Evolutionary conservation across 2,888 invertebrate genomes (phyloP), one percentile per base, ranked within the genome.

Genomic region (Eupithecia tripunctaria): DNA sequence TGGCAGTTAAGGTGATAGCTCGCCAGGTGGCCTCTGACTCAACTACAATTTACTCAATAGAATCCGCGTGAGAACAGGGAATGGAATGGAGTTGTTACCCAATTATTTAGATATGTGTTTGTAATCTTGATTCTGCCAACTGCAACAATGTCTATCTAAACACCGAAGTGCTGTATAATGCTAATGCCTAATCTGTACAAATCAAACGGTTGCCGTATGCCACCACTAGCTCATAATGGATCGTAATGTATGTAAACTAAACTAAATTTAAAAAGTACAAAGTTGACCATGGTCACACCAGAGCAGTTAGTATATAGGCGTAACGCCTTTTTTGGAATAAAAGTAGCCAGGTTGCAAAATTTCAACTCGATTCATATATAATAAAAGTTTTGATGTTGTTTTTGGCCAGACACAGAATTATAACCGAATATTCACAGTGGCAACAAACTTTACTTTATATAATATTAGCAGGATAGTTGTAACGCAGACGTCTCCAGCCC

Each of bases 21-120:
- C 87, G 84, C 89, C 90, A 91, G 91, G 91, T 91, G 91, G 89
- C 86, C 86, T 73, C 82, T 89, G 89, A 89, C 84, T 89, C 89
- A 88, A 79, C 74, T 78, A 81, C 89, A 86, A 89, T 90, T 88
- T 86, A 86, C 83, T 87, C 88, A 87, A 91, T 89, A 83, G 82
- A 81, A 76, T 77, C 79, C 83, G 84, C 85, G 83, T 85, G 85
- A 62, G 78, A 71, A 81, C 74, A 81, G 41, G 12, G 38, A 59
- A 15, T 12, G 38, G 27, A 12, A 12, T 75, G 47, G 77, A 72
- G 67, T 71, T 7, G 70, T 36, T 27, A 29, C 18, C 27, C 8
- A 71, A 10, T 43, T 0, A 7, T 43, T 15, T 21, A n/a, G n/a
- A n/a, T n/a, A 32, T 51, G 21, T 67, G 51, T 27, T 32, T 38